Base-by-base conservation (phyloP, 2,888 invertebrate species). In the Tetramorium bicarinatum region DNA sequence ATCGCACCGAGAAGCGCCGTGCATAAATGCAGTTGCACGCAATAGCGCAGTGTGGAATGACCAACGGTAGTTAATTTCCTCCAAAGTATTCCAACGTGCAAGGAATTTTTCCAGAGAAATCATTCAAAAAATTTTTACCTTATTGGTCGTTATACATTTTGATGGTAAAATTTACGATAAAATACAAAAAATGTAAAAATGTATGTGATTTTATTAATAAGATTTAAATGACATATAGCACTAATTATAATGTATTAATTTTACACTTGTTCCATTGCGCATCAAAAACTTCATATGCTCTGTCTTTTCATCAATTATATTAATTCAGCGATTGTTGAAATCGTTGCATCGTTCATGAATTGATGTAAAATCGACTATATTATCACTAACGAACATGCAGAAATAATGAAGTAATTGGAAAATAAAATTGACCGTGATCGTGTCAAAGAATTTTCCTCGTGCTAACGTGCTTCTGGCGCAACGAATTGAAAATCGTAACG, bases 21-120 rank as follows among this genome's bases (percentile, higher is more conserved):
- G 69, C n/a, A 56, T 34, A 25, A 56, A 47, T 67, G 66, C 66
- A 34, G 15, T 69, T 56, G 21, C 47, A 47, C 18, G 71, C 71
- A 13, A 18, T 41, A 34, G 4, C 15, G 11, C 29, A 38, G 13
- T 34, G 41, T 59, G 18, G 2, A 59, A 21, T 80, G 79, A 80
- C 79, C 79, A 72, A 61, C 79, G 47, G 79, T 72, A 72, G 79
- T 80, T 80, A 80, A 79, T 25, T 11, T 25, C 11, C 18, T 38
- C 38, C 1, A 3, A 25, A 41, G 13, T 8, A 21, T 1, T 77
- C 15, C 7, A 3, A 41, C 7, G 11, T 8, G 8, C 15, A 18
- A n/a, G 8, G 0, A 54, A 52, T 54, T 41, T n/a, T 62, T 44
- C 38, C 44, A 61, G 8, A 44, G 25, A 15, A 61, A 18, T 61